phyloP scores from a whole-genome alignment of 2,797 vertebrate species.

The Schizopygopsis malacanthus region DNA sequence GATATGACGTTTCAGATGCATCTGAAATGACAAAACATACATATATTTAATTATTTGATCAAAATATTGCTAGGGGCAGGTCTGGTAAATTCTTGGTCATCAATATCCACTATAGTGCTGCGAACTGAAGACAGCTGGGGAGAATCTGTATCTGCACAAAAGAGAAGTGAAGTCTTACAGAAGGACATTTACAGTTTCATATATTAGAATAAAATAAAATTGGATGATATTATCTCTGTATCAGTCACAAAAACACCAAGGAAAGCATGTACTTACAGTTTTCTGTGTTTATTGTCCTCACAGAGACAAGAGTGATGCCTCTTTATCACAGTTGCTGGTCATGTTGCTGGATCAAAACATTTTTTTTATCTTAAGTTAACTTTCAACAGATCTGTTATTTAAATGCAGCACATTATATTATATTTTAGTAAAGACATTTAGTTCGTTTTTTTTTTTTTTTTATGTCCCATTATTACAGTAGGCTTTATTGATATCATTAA shows the following conservation, averaged over 20 bases:
- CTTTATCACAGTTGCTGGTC: slow-evolving; percentile 54
- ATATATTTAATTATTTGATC: too few species aligned
- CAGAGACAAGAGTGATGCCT: slow-evolving; percentile 64
- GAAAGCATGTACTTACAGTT: slow-evolving; percentile 55
- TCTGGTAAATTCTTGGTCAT: slow-evolving; percentile 56
- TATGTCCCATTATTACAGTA: neutral
- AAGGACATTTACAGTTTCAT: too few species aligned
- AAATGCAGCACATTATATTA: neutral
- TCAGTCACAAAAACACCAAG: neutral
- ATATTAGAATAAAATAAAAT: neutral
- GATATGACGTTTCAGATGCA: too few species aligned
- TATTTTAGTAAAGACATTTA: neutral
- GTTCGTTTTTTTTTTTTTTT: too few species aligned
- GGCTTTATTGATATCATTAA: neutral
- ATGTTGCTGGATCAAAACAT: slow-evolving; percentile 50
- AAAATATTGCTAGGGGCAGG: too few species aligned
- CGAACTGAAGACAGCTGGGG: slow-evolving; percentile 59
- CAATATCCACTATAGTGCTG: slow-evolving; percentile 61
- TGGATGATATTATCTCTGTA: neutral
- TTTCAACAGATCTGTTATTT: slow-evolving; percentile 13
- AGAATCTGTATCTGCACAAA: slow-evolving; percentile 61
- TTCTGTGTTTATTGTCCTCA: slow-evolving; percentile 64
- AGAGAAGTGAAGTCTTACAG: neutral
- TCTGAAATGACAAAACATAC: too few species aligned
- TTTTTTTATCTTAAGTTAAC: neutral